These are phyloP conservation scores for Sebastes hubbsi DNA, from an alignment of 2,797 vertebrate genomes.

Conservation along the genomic window DNA sequence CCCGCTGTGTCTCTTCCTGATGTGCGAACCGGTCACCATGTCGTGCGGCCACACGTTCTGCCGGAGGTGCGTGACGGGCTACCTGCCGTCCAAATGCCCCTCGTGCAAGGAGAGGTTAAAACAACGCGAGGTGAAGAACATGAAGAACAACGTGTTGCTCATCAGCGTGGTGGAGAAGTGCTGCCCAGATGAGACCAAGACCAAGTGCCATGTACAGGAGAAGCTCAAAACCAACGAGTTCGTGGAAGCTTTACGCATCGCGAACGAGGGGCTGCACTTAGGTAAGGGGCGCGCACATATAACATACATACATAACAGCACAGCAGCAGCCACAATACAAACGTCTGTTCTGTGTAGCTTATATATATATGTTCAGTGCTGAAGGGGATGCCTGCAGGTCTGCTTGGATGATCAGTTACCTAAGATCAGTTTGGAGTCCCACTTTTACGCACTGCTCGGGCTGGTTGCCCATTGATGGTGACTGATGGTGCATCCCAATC, in stretches of 20 bases:
- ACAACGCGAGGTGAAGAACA: constrained; percentile 68
- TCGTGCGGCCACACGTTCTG: constrained; percentile 91
- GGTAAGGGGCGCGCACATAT: constrained; percentile 78
- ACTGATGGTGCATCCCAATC: neutral
- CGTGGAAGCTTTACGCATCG: constrained; percentile 80
- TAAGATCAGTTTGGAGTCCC: neutral
- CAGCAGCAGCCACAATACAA: neutral
- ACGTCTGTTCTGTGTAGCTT: neutral
- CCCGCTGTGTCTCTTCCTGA: constrained; percentile 82
- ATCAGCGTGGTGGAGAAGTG: constrained; percentile 86
- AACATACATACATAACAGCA: neutral
- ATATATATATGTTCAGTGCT: neutral
- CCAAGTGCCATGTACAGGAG: constrained; percentile 76
- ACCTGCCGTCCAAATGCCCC: constrained; percentile 80
- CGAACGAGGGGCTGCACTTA: constrained; percentile 77
- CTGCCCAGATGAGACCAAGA: constrained; percentile 70
- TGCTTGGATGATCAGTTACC: neutral
- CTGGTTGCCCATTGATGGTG: neutral
- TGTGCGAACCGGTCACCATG: constrained; percentile 88
- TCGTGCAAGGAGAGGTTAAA: constrained; percentile 82
- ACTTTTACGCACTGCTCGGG: constrained; percentile 29
- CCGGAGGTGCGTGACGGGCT: constrained; percentile 79
- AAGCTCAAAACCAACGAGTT: constrained; percentile 79
- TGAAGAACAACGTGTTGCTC: constrained; percentile 85
- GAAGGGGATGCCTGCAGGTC: neutral